These are phyloP conservation scores for Meloe dianella DNA, from an alignment of 2,888 invertebrate genomes.

Conservation along the genomic window DNA sequence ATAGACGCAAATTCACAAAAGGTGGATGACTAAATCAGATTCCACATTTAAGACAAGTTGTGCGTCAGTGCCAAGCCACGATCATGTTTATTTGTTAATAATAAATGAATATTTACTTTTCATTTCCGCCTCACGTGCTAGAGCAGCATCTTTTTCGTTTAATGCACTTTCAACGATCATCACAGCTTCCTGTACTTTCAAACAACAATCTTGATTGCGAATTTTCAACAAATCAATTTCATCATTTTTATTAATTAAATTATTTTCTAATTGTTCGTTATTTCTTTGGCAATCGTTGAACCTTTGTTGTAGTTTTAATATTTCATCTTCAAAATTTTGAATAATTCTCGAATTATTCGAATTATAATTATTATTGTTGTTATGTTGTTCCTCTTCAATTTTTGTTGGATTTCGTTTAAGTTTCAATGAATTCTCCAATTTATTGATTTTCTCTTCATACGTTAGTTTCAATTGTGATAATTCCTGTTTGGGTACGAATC, in stretches of 20 bases:
- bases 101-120: conserved; percentile 47
- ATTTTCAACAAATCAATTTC: conserved; percentile 56
- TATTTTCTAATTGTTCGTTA: conserved; percentile 57
- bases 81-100: too few relatives aligned
- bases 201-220: conserved; percentile 61
- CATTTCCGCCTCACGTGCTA: conserved; percentile 60
- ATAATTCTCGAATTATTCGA: conserved; percentile 58
- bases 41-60: too few relatives aligned
- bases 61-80: too few relatives aligned
- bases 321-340: conserved; percentile 60
- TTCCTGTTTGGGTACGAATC: conserved; percentile 50
- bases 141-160: conserved; percentile 64
- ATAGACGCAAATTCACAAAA: too few relatives aligned
- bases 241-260: conserved; percentile 55
- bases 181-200: conserved; percentile 66
- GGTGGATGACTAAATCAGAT: too few relatives aligned
- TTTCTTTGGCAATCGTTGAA: conserved; percentile 44
- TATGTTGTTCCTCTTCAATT: conserved; percentile 57
- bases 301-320: conserved; percentile 59
- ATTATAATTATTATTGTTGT: conserved; percentile 43
- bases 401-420: conserved; percentile 50
- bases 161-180: conserved; percentile 64
- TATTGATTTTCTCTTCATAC: conserved; percentile 63
- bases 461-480: conserved; percentile 56
- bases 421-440: conserved; percentile 58